phyloP scores from a whole-genome alignment of 1,140 invertebrate genomes.

The Heliothis virescens region DNA sequence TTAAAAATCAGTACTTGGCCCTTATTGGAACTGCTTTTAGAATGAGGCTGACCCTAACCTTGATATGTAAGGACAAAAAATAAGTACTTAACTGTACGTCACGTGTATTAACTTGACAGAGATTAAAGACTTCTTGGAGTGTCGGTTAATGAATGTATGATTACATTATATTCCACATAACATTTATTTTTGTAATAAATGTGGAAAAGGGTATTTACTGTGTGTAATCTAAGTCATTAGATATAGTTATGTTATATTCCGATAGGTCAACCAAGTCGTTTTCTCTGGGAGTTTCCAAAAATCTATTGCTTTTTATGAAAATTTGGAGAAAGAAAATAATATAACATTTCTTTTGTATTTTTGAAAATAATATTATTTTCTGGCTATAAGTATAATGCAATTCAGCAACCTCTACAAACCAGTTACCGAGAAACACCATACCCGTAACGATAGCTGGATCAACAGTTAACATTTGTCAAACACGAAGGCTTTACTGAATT shows the following conservation, averaged over 20 bases:
- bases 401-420: no score
- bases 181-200: neutral
- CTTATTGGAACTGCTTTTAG: neutral
- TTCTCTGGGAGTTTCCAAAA: no score
- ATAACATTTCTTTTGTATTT: no score
- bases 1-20: neutral
- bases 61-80: neutral
- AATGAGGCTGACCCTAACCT: conserved; percentile 5
- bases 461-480: no score
- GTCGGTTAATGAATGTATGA: neutral
- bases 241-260: neutral
- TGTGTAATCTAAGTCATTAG: neutral
- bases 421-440: no score
- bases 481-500: no score
- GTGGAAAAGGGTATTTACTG: conserved; percentile 21
- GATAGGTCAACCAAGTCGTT: no score
- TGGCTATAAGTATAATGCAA: no score
- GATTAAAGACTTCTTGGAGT: conserved; percentile 12
- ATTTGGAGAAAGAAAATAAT: no score
- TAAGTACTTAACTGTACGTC: neutral
- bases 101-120: neutral
- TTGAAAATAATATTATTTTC: no score
- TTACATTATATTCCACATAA: conserved; percentile 1
- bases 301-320: no score
- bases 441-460: no score